Conservation (phyloP, 37 sponge, comb jelly and placozoan genomes). For the Beroe forskalii region DNA sequence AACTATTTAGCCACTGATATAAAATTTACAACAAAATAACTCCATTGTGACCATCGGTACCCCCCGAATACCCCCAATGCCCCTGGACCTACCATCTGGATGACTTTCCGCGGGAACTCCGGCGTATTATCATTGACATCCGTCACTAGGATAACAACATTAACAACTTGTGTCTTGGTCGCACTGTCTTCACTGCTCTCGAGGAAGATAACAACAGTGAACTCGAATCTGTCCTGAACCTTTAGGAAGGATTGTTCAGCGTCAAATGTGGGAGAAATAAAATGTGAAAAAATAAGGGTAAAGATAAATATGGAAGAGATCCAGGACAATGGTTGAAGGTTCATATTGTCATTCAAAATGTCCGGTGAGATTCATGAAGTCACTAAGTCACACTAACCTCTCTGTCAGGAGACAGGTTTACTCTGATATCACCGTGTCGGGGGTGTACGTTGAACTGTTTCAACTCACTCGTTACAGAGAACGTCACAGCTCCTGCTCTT, state of each 20-base stretch:
- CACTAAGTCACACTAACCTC: background rate
- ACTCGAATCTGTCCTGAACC: background rate
- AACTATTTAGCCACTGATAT: no score
- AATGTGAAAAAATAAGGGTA: background rate
- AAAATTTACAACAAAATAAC: no score
- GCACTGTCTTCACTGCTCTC: background rate
- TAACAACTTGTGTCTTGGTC: background rate
- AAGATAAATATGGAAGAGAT: no score
- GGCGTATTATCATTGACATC: conserved; percentile 50
- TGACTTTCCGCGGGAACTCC: conserved; percentile 40
- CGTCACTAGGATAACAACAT: background rate
- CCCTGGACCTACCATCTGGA: background rate
- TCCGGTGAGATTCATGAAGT: no score
- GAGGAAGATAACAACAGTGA: conserved; percentile 6
- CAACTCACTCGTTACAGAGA: background rate
- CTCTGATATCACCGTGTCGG: conserved; percentile 2
- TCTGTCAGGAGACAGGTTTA: background rate
- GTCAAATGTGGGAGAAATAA: no score
- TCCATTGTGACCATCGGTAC: no score
- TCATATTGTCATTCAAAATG: no score
- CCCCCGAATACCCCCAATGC: no score
- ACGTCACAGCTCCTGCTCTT: background rate
- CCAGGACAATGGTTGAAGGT: no score
- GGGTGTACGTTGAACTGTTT: background rate
- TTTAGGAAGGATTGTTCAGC: no score